These are phyloP conservation scores for Baccha elongata DNA, from an alignment of 2,888 invertebrate genomes.

Conservation along the genomic window DNA sequence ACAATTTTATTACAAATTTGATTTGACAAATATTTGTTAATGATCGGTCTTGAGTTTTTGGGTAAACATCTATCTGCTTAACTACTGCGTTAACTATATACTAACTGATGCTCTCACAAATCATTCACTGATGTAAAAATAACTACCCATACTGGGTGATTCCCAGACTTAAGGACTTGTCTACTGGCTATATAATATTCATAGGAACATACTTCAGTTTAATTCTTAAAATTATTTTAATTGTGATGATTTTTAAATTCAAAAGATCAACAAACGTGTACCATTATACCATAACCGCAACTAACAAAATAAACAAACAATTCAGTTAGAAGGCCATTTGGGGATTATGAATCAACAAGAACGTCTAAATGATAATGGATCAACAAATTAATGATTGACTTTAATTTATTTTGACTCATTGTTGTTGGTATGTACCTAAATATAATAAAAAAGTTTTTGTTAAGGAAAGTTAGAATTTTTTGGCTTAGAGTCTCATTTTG, in stretches of 20 bases:
- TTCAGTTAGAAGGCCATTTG: conserved; percentile 31
- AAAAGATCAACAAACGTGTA: conserved; percentile 9
- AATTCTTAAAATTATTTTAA: not conserved
- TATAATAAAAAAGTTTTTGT: not conserved
- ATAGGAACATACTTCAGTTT: not conserved
- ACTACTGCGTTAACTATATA: too few relatives aligned
- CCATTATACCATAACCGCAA: not conserved
- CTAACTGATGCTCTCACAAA: too few relatives aligned
- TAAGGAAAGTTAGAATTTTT: not conserved
- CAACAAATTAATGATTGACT: not conserved
- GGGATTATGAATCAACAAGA: conserved; percentile 37
- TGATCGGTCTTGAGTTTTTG: not conserved
- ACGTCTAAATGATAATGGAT: conserved; percentile 2
- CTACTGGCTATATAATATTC: too few relatives aligned
- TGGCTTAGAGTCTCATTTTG: not conserved
- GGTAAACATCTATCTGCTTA: too few relatives aligned
- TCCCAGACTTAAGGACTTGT: not conserved
- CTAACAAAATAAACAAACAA: not conserved
- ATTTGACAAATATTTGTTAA: not conserved
- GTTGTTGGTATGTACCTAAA: not conserved
- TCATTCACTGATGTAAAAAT: not conserved
- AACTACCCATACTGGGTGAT: not conserved
- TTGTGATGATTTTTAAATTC: conserved; percentile 23
- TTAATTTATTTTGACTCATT: not conserved
- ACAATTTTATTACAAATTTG: too few relatives aligned